Evolutionary conservation across 2,797 vertebrate species (phyloP).

Genomic region (Sebastiscus albofasciatus): DNA sequence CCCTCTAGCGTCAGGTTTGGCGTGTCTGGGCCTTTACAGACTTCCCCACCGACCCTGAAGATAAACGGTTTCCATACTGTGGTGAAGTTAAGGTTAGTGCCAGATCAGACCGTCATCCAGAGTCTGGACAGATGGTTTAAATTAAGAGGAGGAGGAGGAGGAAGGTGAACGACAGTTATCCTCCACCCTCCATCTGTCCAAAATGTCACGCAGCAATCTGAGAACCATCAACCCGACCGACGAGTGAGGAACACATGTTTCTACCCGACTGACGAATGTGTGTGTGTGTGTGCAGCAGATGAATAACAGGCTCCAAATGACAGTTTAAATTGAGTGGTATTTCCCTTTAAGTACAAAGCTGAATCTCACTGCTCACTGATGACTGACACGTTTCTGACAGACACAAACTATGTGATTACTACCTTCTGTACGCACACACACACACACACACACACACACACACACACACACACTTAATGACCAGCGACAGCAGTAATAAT

Average conservation of each 20-base stretch:
- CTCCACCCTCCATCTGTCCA: slow-evolving; percentile 63
- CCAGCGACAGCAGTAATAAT: slow-evolving; percentile 33
- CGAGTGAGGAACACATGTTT: slow-evolving; percentile 54
- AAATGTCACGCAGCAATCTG: slow-evolving; percentile 70
- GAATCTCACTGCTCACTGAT: slow-evolving; percentile 19
- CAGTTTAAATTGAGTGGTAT: slow-evolving; percentile 51
- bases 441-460: slow-evolving; percentile 5
- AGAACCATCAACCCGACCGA: slow-evolving; percentile 58
- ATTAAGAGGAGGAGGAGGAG: slow-evolving; percentile 41
- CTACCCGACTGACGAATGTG: not conserved
- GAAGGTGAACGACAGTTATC: slow-evolving; percentile 60
- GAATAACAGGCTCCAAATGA: slow-evolving; percentile 58
- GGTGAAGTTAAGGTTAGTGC: not conserved
- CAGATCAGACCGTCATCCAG: not conserved
- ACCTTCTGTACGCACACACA: not conserved
- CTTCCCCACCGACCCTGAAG: not conserved
- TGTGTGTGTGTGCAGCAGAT: slow-evolving; percentile 33
- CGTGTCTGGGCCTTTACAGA: not conserved
- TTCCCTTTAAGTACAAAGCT: slow-evolving; percentile 57
- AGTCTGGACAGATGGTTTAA: slow-evolving; percentile 62
- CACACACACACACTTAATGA: slow-evolving; percentile 19
- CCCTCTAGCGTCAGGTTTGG: no score
- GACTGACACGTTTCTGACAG: slow-evolving; percentile 56
- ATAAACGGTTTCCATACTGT: not conserved
- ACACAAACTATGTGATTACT: slow-evolving; percentile 45